These are phyloP conservation scores for Melanotaenia trifasciata DNA, from an alignment of 2,797 vertebrate genomes.

Conservation along the genomic window DNA sequence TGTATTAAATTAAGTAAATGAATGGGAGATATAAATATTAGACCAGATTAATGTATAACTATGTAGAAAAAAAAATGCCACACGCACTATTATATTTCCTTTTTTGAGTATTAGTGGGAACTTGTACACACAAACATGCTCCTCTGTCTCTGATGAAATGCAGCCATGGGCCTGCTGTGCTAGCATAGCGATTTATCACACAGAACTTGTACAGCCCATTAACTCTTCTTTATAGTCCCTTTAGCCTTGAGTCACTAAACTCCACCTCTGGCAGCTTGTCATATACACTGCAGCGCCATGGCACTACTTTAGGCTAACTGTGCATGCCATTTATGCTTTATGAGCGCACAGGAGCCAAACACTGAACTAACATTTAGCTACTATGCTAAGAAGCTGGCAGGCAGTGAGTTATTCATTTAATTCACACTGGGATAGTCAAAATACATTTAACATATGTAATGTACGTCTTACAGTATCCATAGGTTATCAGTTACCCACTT, in stretches of 20 bases:
- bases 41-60: not conserved
- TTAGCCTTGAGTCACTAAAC: slow-evolving; percentile 79
- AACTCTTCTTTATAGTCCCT: slow-evolving; percentile 79
- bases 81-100: not conserved
- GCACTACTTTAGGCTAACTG: slow-evolving; percentile 66
- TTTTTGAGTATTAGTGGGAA: slow-evolving; percentile 9
- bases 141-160: slow-evolving; percentile 60
- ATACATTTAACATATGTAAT: slow-evolving; percentile 49
- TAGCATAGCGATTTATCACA: slow-evolving; percentile 76
- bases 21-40: not conserved
- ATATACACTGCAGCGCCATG: slow-evolving; percentile 40
- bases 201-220: slow-evolving; percentile 79
- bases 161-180: slow-evolving; percentile 63
- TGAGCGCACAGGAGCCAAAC: slow-evolving; percentile 63
- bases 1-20: not conserved
- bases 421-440: slow-evolving; percentile 13
- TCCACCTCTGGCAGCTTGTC: slow-evolving; percentile 70
- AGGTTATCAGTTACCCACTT: slow-evolving; percentile 68
- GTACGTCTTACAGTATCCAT: slow-evolving; percentile 42
- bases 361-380: slow-evolving; percentile 63
- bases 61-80: too few relatives aligned
- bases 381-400: slow-evolving; percentile 53
- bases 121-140: slow-evolving; percentile 21
- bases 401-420: slow-evolving; percentile 44
- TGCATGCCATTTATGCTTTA: slow-evolving; percentile 71